These are phyloP conservation scores for Rhingia campestris DNA, from an alignment of 2,888 invertebrate species.

Conservation along the genomic window DNA sequence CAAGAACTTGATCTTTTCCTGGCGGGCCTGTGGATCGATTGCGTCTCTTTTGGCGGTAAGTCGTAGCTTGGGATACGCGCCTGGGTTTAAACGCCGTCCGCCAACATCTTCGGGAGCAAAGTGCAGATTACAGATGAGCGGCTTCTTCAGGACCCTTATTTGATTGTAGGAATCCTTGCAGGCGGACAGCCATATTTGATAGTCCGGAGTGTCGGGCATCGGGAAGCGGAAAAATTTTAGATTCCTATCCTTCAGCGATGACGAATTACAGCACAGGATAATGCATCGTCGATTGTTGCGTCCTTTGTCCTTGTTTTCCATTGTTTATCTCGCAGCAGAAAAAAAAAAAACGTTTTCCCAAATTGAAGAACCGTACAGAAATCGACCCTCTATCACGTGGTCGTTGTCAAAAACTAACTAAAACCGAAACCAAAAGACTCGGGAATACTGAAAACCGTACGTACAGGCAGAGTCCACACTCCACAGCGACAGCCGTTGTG, in stretches of 20 bases:
- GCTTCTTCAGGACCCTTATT: conserved; percentile 79
- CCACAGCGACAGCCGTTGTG: conserved; percentile 20
- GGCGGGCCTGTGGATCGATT: conserved; percentile 79
- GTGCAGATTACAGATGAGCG: conserved; percentile 81
- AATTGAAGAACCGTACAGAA: conserved; percentile 30
- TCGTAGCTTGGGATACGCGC: conserved; percentile 79
- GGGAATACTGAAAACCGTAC: conserved; percentile 68
- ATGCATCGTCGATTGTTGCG: conserved; percentile 81
- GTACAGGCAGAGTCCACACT: conserved; percentile 42
- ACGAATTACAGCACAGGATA: conserved; percentile 80
- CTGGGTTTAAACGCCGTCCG: conserved; percentile 79
- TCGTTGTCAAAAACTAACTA: conserved; percentile 62
- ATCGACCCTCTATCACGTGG: conserved; percentile 39
- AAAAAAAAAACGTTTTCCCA: conserved; percentile 13
- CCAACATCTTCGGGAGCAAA: conserved; percentile 80
- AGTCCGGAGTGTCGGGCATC: conserved; percentile 79
- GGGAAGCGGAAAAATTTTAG: conserved; percentile 82
- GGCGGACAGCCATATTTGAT: conserved; percentile 81
- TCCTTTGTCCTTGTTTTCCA: conserved; percentile 75
- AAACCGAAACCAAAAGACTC: conserved; percentile 63
- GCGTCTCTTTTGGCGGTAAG: conserved; percentile 79
- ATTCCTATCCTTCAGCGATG: conserved; percentile 79
- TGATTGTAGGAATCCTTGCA: conserved; percentile 81
- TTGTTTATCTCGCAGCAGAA: not conserved
- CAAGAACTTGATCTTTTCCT: conserved; percentile 79